Conservation (phyloP, 2,797 vertebrate genomes). For the Cossypha polioptera region DNA sequence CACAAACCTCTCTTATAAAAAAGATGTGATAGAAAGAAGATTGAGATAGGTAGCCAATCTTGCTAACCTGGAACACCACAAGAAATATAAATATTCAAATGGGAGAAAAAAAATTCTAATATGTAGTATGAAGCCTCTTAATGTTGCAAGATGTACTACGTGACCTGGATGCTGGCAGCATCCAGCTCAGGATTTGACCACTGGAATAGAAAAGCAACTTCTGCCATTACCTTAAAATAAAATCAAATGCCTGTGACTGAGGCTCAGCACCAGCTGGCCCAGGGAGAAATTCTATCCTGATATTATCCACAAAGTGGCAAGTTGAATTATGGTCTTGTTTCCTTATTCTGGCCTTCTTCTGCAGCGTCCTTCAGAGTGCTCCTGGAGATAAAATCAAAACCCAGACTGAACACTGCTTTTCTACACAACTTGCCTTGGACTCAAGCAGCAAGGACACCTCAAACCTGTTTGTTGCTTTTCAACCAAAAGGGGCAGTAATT, state of each 20-base stretch:
- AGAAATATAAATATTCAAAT: background rate
- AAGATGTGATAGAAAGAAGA: background rate
- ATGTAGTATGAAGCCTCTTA: background rate
- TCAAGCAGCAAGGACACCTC: background rate
- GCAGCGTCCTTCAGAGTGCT: background rate
- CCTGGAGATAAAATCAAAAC: background rate
- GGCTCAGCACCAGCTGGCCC: background rate
- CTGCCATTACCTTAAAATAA: constrained; percentile 30
- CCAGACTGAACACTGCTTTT: background rate
- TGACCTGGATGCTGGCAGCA: background rate
- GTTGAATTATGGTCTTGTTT: background rate
- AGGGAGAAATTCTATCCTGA: constrained; percentile 22
- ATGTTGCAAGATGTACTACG: background rate
- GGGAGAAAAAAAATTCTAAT: background rate
- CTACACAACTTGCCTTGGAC: background rate
- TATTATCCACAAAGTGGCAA: background rate
- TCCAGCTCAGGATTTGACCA: background rate
- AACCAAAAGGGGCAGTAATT: background rate
- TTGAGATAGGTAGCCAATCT: background rate
- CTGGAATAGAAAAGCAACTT: background rate
- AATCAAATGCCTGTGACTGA: background rate
- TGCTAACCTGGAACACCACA: background rate
- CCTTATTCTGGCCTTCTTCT: background rate
- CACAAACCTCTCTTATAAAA: background rate
- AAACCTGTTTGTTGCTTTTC: background rate